Conservation (phyloP, 2,888 invertebrate species). For the Dichetophora obliterata region DNA sequence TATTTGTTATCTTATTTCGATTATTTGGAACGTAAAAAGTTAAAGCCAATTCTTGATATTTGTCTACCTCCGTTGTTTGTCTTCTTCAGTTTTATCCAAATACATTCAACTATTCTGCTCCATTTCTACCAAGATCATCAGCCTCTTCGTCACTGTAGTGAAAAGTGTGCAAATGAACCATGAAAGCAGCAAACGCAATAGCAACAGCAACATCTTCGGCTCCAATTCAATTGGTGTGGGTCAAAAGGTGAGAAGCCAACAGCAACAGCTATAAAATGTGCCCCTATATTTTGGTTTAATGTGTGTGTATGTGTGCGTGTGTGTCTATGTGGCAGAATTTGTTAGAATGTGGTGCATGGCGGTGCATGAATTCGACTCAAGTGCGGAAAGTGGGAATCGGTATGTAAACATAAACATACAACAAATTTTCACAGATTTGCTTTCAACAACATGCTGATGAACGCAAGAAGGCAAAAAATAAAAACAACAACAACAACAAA, state of each 20-base stretch:
- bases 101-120: too few relatives aligned
- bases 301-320: neutral
- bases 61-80: too few relatives aligned
- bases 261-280: neutral
- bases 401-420: constrained; percentile 46
- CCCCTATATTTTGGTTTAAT: neutral
- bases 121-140: too few relatives aligned
- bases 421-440: constrained; percentile 40
- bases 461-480: constrained; percentile 1
- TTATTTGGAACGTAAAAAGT: too few relatives aligned
- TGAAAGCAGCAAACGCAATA: too few relatives aligned
- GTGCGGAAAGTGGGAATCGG: constrained; percentile 47
- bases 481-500: neutral
- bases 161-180: too few relatives aligned
- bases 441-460: constrained; percentile 29
- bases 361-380: constrained; percentile 17
- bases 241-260: constrained; percentile 31
- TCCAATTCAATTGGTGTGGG: constrained; percentile 34
- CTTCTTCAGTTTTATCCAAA: too few relatives aligned
- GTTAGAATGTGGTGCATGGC: neutral
- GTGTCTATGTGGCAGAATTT: neutral
- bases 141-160: too few relatives aligned
- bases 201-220: neutral
- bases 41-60: too few relatives aligned
- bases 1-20: too few relatives aligned